Evolutionary conservation across 2,888 invertebrate genomes (phyloP).

Genomic region (Ceriagrion tenellum): DNA sequence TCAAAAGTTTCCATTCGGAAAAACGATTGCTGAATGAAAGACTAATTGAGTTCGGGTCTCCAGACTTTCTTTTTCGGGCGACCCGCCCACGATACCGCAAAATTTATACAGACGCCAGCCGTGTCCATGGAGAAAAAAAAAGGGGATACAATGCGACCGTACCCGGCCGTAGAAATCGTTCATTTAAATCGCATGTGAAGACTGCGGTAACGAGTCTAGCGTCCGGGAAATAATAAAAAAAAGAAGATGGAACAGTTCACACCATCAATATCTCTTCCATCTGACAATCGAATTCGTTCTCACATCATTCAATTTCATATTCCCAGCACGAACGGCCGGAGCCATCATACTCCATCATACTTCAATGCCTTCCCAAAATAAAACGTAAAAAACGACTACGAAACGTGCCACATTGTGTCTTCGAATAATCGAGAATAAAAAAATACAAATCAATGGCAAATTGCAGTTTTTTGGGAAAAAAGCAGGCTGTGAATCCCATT

Average conservation of each 20-base stretch:
- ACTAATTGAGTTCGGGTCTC: background rate
- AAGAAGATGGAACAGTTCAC: background rate
- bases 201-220: background rate
- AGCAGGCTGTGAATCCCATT: background rate
- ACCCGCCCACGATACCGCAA: background rate
- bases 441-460: background rate
- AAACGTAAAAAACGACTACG: background rate
- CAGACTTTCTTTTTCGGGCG: background rate
- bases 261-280: background rate
- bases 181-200: background rate
- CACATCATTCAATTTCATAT: background rate
- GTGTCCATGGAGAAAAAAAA: background rate
- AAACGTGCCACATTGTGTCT: background rate
- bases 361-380: background rate
- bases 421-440: background rate
- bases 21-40: background rate
- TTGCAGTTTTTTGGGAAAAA: background rate
- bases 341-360: constrained; percentile 1
- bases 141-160: background rate
- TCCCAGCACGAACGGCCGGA: background rate
- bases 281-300: background rate
- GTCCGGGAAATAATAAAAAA: background rate
- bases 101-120: background rate
- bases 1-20: background rate
- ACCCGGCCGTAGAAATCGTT: background rate